Conservation (phyloP, 2,888 invertebrate species). For the Agrilus cyanescens region DNA sequence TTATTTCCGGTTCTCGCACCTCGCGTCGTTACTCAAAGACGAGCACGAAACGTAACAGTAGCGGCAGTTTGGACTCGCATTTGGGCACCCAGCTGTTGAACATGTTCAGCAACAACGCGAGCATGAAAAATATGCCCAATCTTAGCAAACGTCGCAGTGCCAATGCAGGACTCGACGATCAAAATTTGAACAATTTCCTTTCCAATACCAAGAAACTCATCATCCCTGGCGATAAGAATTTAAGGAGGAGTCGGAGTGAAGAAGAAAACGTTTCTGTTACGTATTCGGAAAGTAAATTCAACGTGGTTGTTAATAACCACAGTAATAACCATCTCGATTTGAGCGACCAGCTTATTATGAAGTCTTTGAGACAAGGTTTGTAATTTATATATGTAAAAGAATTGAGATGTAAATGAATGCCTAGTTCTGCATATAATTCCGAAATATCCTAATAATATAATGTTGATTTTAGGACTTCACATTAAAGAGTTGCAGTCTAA, state of each 20-base stretch:
- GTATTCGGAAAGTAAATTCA: slow-evolving; percentile 29
- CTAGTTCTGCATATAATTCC: slow-evolving; percentile 3
- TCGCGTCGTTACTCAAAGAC: slow-evolving; percentile 11
- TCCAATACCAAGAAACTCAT: slow-evolving; percentile 28
- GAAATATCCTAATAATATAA: no score
- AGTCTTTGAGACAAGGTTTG: slow-evolving; percentile 26
- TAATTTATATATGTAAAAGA: neutral
- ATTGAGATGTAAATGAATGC: no score
- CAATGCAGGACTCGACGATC: slow-evolving; percentile 36
- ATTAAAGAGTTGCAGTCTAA: slow-evolving; percentile 24
- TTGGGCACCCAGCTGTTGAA: slow-evolving; percentile 57
- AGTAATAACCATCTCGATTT: slow-evolving; percentile 27
- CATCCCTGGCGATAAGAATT: slow-evolving; percentile 23
- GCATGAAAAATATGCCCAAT: slow-evolving; percentile 45
- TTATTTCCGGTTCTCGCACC: slow-evolving; percentile 21
- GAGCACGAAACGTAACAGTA: slow-evolving; percentile 40
- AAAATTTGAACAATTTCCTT: slow-evolving; percentile 29
- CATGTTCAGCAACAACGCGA: slow-evolving; percentile 41
- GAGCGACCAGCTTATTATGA: slow-evolving; percentile 32
- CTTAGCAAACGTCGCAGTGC: slow-evolving; percentile 38
- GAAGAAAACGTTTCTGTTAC: slow-evolving; percentile 36
- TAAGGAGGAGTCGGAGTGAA: slow-evolving; percentile 27
- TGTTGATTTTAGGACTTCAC: slow-evolving; percentile 17
- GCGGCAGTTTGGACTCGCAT: slow-evolving; percentile 73
- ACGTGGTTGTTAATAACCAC: slow-evolving; percentile 26